Conservation (phyloP, 2,888 invertebrate genomes). For the Lasioglossum zephyrum region DNA sequence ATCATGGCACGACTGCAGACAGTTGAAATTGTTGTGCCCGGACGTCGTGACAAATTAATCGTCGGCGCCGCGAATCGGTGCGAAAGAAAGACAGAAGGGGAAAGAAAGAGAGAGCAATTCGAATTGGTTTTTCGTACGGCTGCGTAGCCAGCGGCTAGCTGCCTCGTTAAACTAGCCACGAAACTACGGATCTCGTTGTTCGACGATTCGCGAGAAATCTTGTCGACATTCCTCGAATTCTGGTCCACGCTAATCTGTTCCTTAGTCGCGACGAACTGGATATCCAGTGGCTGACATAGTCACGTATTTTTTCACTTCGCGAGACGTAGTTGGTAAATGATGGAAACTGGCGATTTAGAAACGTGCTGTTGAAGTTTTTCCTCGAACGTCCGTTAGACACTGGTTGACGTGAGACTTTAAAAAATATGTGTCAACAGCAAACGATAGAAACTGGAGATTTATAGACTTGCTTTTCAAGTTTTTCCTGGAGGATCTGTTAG, state of each 20-base stretch:
- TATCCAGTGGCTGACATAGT: not conserved
- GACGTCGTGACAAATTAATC: slow-evolving; percentile 74
- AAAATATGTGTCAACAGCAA: not conserved
- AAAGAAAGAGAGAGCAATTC: not conserved
- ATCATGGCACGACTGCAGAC: slow-evolving; percentile 69
- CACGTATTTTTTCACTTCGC: not conserved
- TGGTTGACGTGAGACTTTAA: not conserved
- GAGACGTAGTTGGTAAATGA: not conserved
- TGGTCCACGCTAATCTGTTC: not conserved
- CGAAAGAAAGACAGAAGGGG: not conserved
- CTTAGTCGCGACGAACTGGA: not conserved
- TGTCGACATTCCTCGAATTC: not conserved
- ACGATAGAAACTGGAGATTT: not conserved
- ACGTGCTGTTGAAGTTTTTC: not conserved
- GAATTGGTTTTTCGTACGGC: slow-evolving; percentile 51
- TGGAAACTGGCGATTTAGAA: not conserved
- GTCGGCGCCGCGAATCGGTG: slow-evolving; percentile 50
- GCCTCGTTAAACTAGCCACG: slow-evolving; percentile 14
- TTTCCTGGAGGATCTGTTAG: not conserved
- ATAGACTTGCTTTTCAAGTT: not conserved
- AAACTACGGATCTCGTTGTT: not conserved
- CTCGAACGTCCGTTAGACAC: not conserved
- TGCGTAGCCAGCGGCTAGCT: slow-evolving; percentile 16
- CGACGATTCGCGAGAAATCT: not conserved
- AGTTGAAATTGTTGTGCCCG: slow-evolving; percentile 68